phyloP scores from a whole-genome alignment of 2,888 invertebrate species.

The Chrysolina oricalcia region DNA sequence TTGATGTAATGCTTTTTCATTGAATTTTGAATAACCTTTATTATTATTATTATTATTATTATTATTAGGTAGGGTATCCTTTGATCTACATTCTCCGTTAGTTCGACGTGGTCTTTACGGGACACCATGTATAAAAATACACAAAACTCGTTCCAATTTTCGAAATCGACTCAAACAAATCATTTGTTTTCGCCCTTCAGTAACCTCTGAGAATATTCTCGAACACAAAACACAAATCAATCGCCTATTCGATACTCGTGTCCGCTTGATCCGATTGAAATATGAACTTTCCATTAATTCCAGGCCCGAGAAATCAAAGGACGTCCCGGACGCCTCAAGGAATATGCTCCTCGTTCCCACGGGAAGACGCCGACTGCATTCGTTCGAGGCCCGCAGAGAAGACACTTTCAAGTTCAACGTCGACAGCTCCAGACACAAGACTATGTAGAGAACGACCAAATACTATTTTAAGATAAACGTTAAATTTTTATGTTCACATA shows the following conservation, averaged over 20 bases:
- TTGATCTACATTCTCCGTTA: no score
- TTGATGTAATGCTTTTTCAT: no score
- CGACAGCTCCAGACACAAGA: slow-evolving; percentile 64
- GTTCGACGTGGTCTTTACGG: no score
- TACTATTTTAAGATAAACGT: slow-evolving; percentile 8
- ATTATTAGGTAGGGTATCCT: no score
- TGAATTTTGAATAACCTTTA: no score
- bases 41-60: no score
- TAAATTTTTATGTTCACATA: slow-evolving; percentile 21
- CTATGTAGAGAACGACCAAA: slow-evolving; percentile 63
- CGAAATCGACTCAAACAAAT: no score
- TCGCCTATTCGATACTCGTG: neutral
- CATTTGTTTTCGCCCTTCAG: no score
- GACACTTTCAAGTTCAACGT: slow-evolving; percentile 41
- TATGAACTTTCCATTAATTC: slow-evolving; percentile 42
- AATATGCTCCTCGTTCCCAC: slow-evolving; percentile 62
- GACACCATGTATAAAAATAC: no score
- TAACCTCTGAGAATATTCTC: no score
- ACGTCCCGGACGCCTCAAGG: slow-evolving; percentile 49
- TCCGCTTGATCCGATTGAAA: neutral
- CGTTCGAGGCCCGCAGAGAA: slow-evolving; percentile 64
- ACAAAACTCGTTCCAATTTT: no score
- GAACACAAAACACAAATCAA: neutral
- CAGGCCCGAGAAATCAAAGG: slow-evolving; percentile 61
- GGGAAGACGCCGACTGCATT: slow-evolving; percentile 65